Evolutionary conservation across 2,797 vertebrate genomes (phyloP).

Genomic region (Knipowitschia caucasica): DNA sequence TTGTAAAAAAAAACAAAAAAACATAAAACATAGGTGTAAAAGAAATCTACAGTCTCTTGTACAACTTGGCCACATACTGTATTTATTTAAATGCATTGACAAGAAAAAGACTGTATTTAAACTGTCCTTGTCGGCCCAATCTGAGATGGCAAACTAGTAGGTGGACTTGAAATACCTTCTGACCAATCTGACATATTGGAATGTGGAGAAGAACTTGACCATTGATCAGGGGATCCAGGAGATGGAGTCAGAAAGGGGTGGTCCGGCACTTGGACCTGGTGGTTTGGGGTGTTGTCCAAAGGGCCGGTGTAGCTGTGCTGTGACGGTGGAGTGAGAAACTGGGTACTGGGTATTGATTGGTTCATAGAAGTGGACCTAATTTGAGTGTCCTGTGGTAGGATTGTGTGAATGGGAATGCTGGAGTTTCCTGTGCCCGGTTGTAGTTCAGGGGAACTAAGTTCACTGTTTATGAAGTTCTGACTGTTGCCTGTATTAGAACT

Average conservation of each 20-base stretch:
- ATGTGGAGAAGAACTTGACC: slow-evolving; percentile 97
- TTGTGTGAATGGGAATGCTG: slow-evolving; percentile 82
- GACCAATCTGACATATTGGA: slow-evolving; percentile 99
- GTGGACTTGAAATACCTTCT: slow-evolving; percentile 95
- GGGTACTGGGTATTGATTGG: slow-evolving; percentile 86
- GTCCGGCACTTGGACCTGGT: slow-evolving; percentile 93
- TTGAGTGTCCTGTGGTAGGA: slow-evolving; percentile 89
- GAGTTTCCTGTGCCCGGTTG: slow-evolving; percentile 77
- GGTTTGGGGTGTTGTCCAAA: slow-evolving; percentile 93
- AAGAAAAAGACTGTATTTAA: slow-evolving; percentile 83
- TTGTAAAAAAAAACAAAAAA: slow-evolving; percentile 85
- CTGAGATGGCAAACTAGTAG: slow-evolving; percentile 91
- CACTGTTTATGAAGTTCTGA: slow-evolving; percentile 83
- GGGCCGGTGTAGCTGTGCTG: slow-evolving; percentile 93
- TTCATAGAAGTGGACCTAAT: slow-evolving; percentile 81
- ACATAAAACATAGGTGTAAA: slow-evolving; percentile 86
- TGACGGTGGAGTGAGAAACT: slow-evolving; percentile 95
- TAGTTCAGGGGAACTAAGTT: slow-evolving; percentile 83
- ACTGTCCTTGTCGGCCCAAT: slow-evolving; percentile 90
- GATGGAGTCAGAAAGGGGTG: slow-evolving; percentile 97
- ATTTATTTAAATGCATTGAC: not conserved
- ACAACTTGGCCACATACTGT: slow-evolving; percentile 47
- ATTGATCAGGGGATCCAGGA: slow-evolving; percentile 95
- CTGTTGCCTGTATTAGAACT: slow-evolving; percentile 67
- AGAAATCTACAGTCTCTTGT: slow-evolving; percentile 68